phyloP scores from a whole-genome alignment of 23 tunicate species.

The Ascidia mentula region DNA sequence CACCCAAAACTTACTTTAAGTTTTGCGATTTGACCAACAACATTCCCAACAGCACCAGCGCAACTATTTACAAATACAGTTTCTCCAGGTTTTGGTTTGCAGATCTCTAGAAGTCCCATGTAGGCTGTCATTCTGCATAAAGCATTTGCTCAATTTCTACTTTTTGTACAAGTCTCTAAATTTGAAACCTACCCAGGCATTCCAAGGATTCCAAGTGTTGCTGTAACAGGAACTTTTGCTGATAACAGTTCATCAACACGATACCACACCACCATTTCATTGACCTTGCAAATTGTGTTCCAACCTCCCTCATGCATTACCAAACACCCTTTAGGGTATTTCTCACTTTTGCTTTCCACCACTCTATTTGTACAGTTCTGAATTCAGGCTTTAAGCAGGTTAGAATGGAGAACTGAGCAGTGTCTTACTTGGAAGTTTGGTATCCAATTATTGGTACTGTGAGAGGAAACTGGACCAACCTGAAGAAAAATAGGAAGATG shows the following conservation, averaged over 20 bases:
- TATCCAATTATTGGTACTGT: conserved; percentile 29
- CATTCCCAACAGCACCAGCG: conserved; percentile 65
- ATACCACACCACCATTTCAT: neutral
- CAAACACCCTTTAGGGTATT: conserved; percentile 42
- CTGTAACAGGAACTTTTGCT: neutral
- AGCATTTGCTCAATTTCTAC: no score
- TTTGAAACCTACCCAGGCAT: conserved; percentile 41
- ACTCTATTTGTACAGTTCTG: conserved; percentile 45
- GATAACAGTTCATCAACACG: neutral
- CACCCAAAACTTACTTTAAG: conserved; percentile 27
- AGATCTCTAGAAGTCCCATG: conserved; percentile 38
- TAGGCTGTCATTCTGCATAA: conserved; percentile 56
- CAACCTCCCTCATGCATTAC: conserved; percentile 53
- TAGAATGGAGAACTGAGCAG: no score
- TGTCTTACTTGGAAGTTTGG: conserved; percentile 46
- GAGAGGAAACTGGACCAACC: conserved; percentile 3
- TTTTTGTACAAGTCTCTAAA: no score
- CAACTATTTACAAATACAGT: conserved; percentile 60
- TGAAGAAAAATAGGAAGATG: no score
- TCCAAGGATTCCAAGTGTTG: conserved; percentile 8
- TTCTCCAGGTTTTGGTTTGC: conserved; percentile 54
- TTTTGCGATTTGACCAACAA: conserved; percentile 80
- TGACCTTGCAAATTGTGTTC: conserved; percentile 33
- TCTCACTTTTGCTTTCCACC: conserved; percentile 20
- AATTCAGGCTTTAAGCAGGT: no score